Evolutionary conservation across 1,140 invertebrate species (phyloP).

Genomic region (Aphaenogaster ashmeadi): DNA sequence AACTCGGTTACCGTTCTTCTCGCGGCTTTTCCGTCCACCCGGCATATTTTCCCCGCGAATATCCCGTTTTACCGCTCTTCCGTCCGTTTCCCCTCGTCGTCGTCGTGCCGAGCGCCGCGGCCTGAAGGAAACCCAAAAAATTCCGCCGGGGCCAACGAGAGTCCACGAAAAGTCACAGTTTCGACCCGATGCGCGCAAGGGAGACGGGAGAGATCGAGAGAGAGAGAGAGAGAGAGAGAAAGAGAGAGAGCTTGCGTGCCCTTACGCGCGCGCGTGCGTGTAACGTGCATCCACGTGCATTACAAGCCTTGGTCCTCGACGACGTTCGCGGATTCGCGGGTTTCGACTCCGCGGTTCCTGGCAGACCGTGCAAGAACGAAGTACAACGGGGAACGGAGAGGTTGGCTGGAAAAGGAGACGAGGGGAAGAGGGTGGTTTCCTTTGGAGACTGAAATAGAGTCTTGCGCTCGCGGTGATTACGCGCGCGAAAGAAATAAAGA

Average conservation of each 20-base stretch:
- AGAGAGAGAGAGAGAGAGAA: neutral
- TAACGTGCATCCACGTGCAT: slow-evolving; percentile 23
- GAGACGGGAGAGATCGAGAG: slow-evolving; percentile 19
- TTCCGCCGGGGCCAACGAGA: slow-evolving; percentile 65
- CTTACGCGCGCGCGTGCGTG: neutral
- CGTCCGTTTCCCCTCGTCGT: slow-evolving; percentile 30
- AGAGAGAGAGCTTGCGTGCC: neutral
- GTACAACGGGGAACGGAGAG: slow-evolving; percentile 67
- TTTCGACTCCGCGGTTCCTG: slow-evolving; percentile 70
- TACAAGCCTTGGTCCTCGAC: neutral
- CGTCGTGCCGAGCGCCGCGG: slow-evolving; percentile 12
- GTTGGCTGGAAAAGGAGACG: neutral
- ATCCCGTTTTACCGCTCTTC: neutral
- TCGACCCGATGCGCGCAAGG: slow-evolving; percentile 57
- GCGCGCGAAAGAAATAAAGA: slow-evolving; percentile 79
- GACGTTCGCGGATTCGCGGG: slow-evolving; percentile 42
- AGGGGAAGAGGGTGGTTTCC: slow-evolving; percentile 33
- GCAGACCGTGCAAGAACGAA: slow-evolving; percentile 78
- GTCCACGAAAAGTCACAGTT: slow-evolving; percentile 70
- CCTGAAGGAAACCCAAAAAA: slow-evolving; percentile 81
- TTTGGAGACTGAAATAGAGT: slow-evolving; percentile 82
- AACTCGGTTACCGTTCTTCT: slow-evolving; percentile 46
- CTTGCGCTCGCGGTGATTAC: slow-evolving; percentile 84
- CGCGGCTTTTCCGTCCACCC: slow-evolving; percentile 65
- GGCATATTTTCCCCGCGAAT: slow-evolving; percentile 51